These are phyloP conservation scores for Alentia gelatinosa DNA, from an alignment of 2,888 invertebrate species.

Conservation along the genomic window DNA sequence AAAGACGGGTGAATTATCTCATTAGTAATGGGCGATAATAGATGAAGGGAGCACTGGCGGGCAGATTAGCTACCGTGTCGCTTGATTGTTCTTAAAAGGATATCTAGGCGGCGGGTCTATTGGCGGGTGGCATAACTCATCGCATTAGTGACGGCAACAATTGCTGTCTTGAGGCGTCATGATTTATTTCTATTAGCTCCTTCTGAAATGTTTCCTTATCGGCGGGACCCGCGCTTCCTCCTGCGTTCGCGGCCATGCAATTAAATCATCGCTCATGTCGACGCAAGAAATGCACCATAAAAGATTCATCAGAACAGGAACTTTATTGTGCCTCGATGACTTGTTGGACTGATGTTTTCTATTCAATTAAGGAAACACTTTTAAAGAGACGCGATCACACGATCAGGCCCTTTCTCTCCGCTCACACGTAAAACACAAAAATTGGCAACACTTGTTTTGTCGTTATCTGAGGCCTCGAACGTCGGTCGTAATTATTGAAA, in stretches of 20 bases:
- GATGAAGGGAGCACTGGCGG: conserved; percentile 16
- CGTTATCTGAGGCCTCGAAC: neutral
- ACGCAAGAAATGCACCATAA: conserved; percentile 28
- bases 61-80: conserved; percentile 19
- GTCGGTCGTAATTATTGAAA: neutral
- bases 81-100: conserved; percentile 44
- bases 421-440: neutral
- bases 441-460: conserved; percentile 35
- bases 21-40: conserved; percentile 44
- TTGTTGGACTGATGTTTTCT: conserved; percentile 44
- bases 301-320: conserved; percentile 35
- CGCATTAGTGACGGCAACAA: conserved; percentile 24
- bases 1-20: conserved; percentile 33
- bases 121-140: conserved; percentile 38
- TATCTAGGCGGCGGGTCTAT: neutral
- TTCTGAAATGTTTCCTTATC: conserved; percentile 16
- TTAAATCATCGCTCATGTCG: conserved; percentile 42
- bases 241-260: conserved; percentile 25
- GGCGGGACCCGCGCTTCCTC: neutral
- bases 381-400: conserved; percentile 29
- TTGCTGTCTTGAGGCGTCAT: conserved; percentile 49
- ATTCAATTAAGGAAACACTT: conserved; percentile 49
- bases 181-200: conserved; percentile 45
- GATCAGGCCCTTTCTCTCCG: neutral
- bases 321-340: conserved; percentile 12